Percentiles rank a stretch among this genome's conserved stretches.
phyloP scores from a whole-genome alignment of 2,113 vertebrate species.

The Marcusenius ussheri region DNA sequence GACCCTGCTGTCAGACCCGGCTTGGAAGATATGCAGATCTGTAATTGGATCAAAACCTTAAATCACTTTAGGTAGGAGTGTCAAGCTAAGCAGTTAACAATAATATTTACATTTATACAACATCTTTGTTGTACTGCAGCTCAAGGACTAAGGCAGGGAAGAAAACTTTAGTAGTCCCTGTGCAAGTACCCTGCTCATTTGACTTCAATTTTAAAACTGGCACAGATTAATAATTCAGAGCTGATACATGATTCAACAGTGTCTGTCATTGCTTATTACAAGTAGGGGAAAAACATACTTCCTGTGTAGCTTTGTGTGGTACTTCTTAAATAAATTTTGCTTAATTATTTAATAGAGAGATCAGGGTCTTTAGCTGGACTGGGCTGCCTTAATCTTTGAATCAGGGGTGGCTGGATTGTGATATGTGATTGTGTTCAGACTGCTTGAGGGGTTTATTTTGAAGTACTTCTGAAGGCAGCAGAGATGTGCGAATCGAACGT shows the following conservation, averaged over 20 bases:
- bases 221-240: background rate
- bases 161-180: background rate
- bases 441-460: background rate
- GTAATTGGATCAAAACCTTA: background rate
- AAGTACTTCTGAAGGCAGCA: background rate
- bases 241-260: conserved; percentile 2
- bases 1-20: background rate
- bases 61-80: background rate
- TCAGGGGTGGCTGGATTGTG: background rate
- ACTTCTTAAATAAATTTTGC: background rate
- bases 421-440: background rate
- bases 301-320: background rate
- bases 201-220: background rate
- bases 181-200: background rate
- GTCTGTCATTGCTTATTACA: conserved; percentile 4
- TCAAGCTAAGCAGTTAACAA: background rate
- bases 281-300: conserved; percentile 1
- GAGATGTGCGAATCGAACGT: background rate
- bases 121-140: background rate
- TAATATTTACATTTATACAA: background rate
- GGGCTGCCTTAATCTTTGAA: background rate
- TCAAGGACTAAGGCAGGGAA: background rate
- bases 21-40: background rate
- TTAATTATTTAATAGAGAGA: background rate
- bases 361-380: background rate